Base-by-base conservation (phyloP, 2,113 vertebrate genomes). In the Pyxicephalus adspersus region DNA sequence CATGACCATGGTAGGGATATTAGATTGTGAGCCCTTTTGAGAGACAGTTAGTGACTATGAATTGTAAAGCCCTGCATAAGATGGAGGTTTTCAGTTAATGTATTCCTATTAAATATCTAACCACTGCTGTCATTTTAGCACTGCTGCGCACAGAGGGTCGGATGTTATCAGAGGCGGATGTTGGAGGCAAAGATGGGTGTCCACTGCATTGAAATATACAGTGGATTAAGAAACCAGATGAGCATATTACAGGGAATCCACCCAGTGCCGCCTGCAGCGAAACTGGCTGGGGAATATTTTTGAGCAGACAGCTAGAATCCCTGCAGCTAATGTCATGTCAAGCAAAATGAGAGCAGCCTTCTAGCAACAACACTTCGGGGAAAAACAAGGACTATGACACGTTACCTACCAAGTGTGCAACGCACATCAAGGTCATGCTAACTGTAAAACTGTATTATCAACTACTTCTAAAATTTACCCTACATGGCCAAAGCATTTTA, bases 301-400 rank as follows among this genome's bases (percentile, higher is more conserved):
- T 20, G 19, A 58, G 71, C 23, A 60, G 34, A 20, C 70, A 57
- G 58, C 22, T 34, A 22, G 29, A 13, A 22, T 5, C 18, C 52
- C 70, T 13, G 70, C 70, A 73, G 52, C 52, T 58, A 34, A 19
- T 58, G 28, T 60, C 29, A 74, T 58, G 20, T 38, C 54, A 57
- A 29, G 28, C 5, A 60, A 23, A 23, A 38, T 15, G 28, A 15
- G 54, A 16, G 51, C 50, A 72, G 25, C 52, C 25, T 54, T 57
- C 28, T 52, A 72, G 51, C 26, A 1, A 17, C n/a, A n/a, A 45
- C 23, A 70, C 67, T 28, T 19, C 16, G 9, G 22, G 22, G 66
- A 16, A 8, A 19, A 29, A 34, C 1, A 4, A 20, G 50, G 34
- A 3, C 7, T 20, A 16, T 8, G 66, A 50, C 5, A 25, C 22